Base-by-base conservation (phyloP, 2,113 vertebrate species). In the Ammodytes dubius region DNA sequence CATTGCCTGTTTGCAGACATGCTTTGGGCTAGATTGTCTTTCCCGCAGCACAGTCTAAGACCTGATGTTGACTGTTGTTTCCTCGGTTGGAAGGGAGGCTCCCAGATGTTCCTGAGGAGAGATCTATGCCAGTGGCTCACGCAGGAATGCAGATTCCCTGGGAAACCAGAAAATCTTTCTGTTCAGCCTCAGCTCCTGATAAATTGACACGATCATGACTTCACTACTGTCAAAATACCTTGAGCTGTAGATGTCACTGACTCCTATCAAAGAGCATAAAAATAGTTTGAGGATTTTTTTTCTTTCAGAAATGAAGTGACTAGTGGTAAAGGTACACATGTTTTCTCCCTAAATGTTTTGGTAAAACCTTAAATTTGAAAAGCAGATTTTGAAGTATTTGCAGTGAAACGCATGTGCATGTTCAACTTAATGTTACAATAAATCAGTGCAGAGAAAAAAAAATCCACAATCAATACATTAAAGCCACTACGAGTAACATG, bases 21-120 rank as follows among this genome's bases (percentile, higher is more conserved):
- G 42, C 70, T 71, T 81, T 40, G 17, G 59, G 74, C 81, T 42
- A 50, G 19, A 69, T 81, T 52, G 27, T 76, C 81, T 70, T 82
- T 86, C 77, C 59, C 17, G 61, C 66, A 49, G 77, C 57, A 12
- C 56, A 57, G 65, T 76, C 74, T 77, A 58, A 70, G 80, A 66
- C 84, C 70, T 79, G 83, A 90, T 88, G 84, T 84, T 90, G 90
- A 87, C 82, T 82, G 83, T 86, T 90, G 90, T 90, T 88, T 91
- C 82, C 85, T 90, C 57, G n/a, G 81, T 27, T 84, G 70, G 57
- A 88, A 89, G 88, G 88, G 90, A 92, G 90, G 93, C 73, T 91
- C 90, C 91, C 93, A 94, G 93, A 94, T 94, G 94, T 94, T 93
- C 83, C 85, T 73, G 76, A 83, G 84, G 79, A 91, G 82, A 93